Evolutionary conservation across 1,140 invertebrate genomes (phyloP).

Genomic region (Popillia japonica): DNA sequence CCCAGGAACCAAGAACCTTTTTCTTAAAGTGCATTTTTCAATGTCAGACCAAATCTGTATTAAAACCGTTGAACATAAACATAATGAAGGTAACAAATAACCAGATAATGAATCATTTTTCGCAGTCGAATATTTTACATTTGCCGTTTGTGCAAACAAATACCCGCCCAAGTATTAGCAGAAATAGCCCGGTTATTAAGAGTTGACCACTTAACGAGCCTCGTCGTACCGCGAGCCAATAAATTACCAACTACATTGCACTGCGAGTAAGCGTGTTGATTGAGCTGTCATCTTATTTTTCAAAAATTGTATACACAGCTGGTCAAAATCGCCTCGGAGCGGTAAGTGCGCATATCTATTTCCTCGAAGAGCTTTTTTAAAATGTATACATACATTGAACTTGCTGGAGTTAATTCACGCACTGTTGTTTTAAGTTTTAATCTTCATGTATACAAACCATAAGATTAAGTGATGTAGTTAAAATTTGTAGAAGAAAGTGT

Average conservation of each 20-base stretch:
- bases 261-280: slow-evolving; percentile 2
- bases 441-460: too few relatives aligned
- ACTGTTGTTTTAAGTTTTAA: too few relatives aligned
- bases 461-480: too few relatives aligned
- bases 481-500: too few relatives aligned
- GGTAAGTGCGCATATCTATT: slow-evolving; percentile 20
- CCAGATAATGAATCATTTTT: slow-evolving; percentile 45
- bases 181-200: slow-evolving; percentile 44
- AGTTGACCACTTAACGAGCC: slow-evolving; percentile 45
- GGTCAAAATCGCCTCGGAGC: slow-evolving; percentile 8
- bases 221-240: slow-evolving; percentile 37
- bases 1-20: too few relatives aligned
- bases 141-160: slow-evolving; percentile 46
- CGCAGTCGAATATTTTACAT: not conserved
- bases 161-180: slow-evolving; percentile 45
- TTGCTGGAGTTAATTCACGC: too few relatives aligned
- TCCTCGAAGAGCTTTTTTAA: slow-evolving; percentile 15
- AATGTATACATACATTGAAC: not conserved
- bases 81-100: slow-evolving; percentile 47
- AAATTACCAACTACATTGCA: slow-evolving; percentile 8
- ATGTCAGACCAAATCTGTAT: slow-evolving; percentile 45
- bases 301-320: slow-evolving; percentile 32
- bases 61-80: slow-evolving; percentile 44
- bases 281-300: slow-evolving; percentile 34
- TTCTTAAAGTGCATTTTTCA: slow-evolving; percentile 34